Evolutionary conservation across 2,113 vertebrate genomes (phyloP).

Genomic region (Ahaetulla prasina): DNA sequence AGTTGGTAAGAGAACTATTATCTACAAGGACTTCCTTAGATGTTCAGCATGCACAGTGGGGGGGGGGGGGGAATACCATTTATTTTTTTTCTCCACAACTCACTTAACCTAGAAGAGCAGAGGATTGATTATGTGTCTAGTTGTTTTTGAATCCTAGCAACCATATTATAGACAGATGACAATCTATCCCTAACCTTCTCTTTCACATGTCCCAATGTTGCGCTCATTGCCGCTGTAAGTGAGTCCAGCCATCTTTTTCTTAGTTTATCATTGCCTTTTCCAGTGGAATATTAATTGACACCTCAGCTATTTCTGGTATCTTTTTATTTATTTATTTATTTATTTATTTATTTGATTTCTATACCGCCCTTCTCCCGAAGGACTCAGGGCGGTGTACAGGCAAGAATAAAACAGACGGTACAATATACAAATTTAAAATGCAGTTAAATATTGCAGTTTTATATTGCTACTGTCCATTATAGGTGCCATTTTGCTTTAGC

Average conservation of each 20-base stretch:
- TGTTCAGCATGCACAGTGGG: not conserved
- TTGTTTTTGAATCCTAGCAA: not conserved
- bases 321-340: no score
- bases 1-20: not conserved
- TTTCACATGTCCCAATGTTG: not conserved
- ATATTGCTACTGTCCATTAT: not conserved
- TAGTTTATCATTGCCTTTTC: not conserved
- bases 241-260: not conserved
- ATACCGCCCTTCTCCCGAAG: no score
- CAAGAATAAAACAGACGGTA: no score
- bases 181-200: not conserved
- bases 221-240: not conserved
- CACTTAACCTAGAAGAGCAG: not conserved
- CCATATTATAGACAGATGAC: not conserved
- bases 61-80: not conserved
- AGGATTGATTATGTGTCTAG: not conserved
- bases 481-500: not conserved
- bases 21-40: not conserved
- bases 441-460: no score
- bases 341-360: no score
- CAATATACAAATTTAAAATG: no score
- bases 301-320: not conserved
- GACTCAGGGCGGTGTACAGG: no score
- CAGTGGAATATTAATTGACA: not conserved
- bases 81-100: not conserved